These are phyloP conservation scores for Sceloporus tristichus DNA, from an alignment of 2,113 vertebrate species.

Conservation along the genomic window DNA sequence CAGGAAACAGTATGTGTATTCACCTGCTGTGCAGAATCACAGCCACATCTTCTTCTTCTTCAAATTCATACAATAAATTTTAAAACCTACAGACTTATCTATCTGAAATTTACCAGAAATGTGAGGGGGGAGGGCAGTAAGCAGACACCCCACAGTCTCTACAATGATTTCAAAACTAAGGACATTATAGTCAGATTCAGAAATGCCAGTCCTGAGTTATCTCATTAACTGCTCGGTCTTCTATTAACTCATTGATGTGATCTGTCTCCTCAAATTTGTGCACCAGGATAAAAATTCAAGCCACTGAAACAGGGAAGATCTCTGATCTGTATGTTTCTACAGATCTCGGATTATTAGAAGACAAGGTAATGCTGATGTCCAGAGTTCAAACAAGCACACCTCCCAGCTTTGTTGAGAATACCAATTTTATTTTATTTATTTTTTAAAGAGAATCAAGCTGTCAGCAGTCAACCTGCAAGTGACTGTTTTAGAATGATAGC, in stretches of 20 bases:
- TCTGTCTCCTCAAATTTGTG: background rate
- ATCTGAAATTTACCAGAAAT: background rate
- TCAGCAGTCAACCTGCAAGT: background rate
- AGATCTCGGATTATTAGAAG: background rate
- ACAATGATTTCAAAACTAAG: background rate
- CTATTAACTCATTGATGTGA: background rate
- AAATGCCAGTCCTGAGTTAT: background rate
- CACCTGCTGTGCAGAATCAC: background rate
- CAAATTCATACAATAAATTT: background rate
- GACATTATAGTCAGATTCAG: background rate
- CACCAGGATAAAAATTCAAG: constrained; percentile 5
- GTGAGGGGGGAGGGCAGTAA: background rate
- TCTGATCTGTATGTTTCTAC: constrained; percentile 4
- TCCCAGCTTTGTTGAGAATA: background rate
- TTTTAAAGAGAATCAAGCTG: background rate
- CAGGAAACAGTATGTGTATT: background rate
- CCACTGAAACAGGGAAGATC: background rate
- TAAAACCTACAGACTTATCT: background rate
- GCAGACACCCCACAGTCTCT: background rate
- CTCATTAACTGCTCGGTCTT: background rate
- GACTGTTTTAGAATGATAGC: background rate
- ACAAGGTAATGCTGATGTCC: too few relatives aligned
- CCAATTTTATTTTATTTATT: background rate
- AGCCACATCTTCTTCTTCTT: background rate
- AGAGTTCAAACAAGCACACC: background rate